Evolutionary conservation across 2,888 invertebrate genomes (phyloP).

Genomic region (Drosophila anceps): DNA sequence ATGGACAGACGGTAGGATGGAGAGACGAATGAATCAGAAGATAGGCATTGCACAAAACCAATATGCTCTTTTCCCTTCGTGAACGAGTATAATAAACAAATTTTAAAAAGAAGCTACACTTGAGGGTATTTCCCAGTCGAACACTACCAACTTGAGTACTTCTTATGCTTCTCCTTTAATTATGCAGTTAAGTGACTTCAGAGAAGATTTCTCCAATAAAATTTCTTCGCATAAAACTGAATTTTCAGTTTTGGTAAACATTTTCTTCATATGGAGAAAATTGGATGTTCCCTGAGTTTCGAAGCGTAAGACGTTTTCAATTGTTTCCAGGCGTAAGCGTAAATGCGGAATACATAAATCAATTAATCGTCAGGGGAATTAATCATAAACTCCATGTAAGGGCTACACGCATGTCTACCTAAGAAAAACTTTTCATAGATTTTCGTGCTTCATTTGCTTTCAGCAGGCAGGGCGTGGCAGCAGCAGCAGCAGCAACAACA

Average conservation of each 20-base stretch:
- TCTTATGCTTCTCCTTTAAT: no score
- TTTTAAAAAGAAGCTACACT: no score
- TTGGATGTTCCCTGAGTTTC: not conserved
- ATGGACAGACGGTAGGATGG: no score
- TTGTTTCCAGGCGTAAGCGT: not conserved
- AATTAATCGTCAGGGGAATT: slow-evolving; percentile 34
- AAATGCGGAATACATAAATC: slow-evolving; percentile 29
- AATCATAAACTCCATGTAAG: slow-evolving; percentile 55
- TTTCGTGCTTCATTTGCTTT: slow-evolving; percentile 62
- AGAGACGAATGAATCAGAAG: no score
- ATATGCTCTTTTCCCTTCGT: no score
- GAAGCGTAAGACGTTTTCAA: not conserved
- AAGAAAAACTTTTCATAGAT: slow-evolving; percentile 36
- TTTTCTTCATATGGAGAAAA: not conserved
- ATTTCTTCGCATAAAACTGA: not conserved
- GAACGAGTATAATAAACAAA: no score
- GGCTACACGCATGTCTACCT: slow-evolving; percentile 38
- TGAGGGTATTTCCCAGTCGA: no score
- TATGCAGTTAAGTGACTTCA: no score
- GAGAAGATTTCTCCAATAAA: not conserved
- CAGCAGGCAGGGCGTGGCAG: slow-evolving; percentile 54
- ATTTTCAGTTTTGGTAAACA: not conserved
- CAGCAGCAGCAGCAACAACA: not conserved
- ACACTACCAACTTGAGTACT: no score
- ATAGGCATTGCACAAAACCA: no score